Percentiles rank a stretch among this genome's conserved stretches.
phyloP scores from a whole-genome alignment of 2,113 vertebrate genomes.

The Sander lucioperca region DNA sequence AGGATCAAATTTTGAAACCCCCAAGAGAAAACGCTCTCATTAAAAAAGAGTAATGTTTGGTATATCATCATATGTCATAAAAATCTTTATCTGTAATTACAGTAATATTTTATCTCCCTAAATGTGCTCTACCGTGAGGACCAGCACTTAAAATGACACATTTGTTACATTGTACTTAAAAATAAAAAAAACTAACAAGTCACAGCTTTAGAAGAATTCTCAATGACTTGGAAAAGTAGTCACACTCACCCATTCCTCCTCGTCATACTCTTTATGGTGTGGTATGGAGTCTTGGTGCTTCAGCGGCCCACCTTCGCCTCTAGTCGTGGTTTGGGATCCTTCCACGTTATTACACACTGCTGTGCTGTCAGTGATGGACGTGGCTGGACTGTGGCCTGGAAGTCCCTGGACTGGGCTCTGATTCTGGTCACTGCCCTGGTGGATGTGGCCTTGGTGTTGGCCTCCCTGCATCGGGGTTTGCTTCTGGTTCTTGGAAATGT shows the following conservation, averaged over 20 bases:
- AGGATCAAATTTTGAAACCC: constrained; percentile 23
- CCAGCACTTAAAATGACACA: not conserved
- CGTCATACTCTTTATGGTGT: constrained; percentile 94
- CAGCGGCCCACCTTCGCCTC: constrained; percentile 72
- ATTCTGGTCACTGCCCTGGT: constrained; percentile 55
- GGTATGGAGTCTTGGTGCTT: constrained; percentile 92
- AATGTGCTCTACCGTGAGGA: not conserved
- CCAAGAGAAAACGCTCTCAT: constrained; percentile 13
- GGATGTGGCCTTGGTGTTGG: constrained; percentile 50
- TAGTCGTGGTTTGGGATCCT: constrained; percentile 53
- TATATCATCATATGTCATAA: constrained; percentile 6
- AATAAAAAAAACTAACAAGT: constrained; percentile 7
- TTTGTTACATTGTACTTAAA: not conserved
- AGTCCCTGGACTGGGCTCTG: constrained; percentile 65
- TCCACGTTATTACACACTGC: constrained; percentile 79
- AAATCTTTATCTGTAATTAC: constrained; percentile 20
- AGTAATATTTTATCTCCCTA: not conserved
- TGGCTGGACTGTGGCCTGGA: constrained; percentile 66
- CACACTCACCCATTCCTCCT: constrained; percentile 96
- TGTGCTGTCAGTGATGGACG: constrained; percentile 43
- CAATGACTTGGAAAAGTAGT: not conserved
- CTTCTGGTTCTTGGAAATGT: constrained; percentile 85
- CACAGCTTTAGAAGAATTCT: not conserved
- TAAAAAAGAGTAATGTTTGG: constrained; percentile 20
- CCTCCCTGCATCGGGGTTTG: constrained; percentile 36